phyloP scores from a whole-genome alignment of 2,888 invertebrate genomes.

The Ophraella communa region DNA sequence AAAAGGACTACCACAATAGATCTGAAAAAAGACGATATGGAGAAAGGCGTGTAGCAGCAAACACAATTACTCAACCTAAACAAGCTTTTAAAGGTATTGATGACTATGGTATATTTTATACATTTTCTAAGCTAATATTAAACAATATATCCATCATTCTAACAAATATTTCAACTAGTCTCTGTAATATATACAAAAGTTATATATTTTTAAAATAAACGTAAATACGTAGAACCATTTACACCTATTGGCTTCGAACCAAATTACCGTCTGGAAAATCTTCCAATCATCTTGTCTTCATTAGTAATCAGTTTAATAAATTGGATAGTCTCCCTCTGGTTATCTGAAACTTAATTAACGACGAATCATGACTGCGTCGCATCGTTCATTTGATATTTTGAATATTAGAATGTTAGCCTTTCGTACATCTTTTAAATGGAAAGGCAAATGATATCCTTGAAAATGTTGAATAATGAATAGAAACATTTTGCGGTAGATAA shows the following conservation, averaged over 20 bases:
- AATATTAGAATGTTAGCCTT: constrained; percentile 9
- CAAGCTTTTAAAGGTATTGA: no score
- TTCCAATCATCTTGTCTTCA: constrained; percentile 15
- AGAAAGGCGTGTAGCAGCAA: no score
- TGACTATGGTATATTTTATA: no score
- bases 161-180: no score
- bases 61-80: no score
- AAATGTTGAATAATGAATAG: neutral
- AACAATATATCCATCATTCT: no score
- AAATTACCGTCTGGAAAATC: constrained; percentile 16
- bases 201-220: no score
- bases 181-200: no score
- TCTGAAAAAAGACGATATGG: no score
- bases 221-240: neutral
- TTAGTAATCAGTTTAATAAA: constrained; percentile 30
- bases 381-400: constrained; percentile 1
- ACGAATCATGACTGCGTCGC: constrained; percentile 3
- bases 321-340: constrained; percentile 22
- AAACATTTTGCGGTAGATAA: neutral
- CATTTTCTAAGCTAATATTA: no score
- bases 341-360: constrained; percentile 29
- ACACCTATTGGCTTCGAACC: constrained; percentile 5
- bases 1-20: no score
- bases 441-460: neutral
- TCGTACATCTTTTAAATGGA: neutral